Evolutionary conservation across 2,797 vertebrate genomes (phyloP).

Genomic region (Pseudopleuronectes americanus): DNA sequence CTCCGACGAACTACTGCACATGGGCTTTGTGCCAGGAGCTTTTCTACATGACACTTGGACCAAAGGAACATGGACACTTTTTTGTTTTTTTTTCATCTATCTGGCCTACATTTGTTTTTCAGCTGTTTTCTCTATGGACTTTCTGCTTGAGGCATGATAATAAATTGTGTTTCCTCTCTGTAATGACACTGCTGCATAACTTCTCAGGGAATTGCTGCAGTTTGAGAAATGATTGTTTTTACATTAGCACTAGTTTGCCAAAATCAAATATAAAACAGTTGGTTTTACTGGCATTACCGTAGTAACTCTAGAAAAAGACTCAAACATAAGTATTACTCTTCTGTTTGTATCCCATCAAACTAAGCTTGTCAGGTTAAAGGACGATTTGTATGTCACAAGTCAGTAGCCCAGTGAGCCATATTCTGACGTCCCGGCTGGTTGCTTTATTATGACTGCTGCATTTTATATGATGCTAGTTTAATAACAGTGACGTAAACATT

Average conservation of each 20-base stretch:
- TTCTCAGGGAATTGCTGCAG: conserved; percentile 50
- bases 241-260: conserved; percentile 37
- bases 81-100: conserved; percentile 31
- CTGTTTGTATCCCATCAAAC: background rate
- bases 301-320: conserved; percentile 3
- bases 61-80: conserved; percentile 29
- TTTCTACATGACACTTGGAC: conserved; percentile 57
- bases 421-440: background rate
- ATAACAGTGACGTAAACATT: too few species aligned
- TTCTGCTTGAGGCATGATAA: conserved; percentile 57
- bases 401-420: background rate
- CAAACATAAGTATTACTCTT: background rate
- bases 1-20: conserved; percentile 24
- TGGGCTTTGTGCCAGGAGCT: conserved; percentile 43
- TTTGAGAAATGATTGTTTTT: conserved; percentile 52
- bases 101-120: conserved; percentile 70
- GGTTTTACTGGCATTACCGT: conserved; percentile 13
- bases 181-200: conserved; percentile 47
- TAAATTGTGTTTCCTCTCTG: conserved; percentile 59
- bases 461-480: background rate
- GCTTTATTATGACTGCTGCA: background rate
- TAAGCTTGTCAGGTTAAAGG: background rate
- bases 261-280: conserved; percentile 15
- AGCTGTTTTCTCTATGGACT: conserved; percentile 71
- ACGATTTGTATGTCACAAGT: background rate